Evolutionary conservation across 2,113 vertebrate species (phyloP).

Genomic region (Corythoichthys haematopterus): DNA sequence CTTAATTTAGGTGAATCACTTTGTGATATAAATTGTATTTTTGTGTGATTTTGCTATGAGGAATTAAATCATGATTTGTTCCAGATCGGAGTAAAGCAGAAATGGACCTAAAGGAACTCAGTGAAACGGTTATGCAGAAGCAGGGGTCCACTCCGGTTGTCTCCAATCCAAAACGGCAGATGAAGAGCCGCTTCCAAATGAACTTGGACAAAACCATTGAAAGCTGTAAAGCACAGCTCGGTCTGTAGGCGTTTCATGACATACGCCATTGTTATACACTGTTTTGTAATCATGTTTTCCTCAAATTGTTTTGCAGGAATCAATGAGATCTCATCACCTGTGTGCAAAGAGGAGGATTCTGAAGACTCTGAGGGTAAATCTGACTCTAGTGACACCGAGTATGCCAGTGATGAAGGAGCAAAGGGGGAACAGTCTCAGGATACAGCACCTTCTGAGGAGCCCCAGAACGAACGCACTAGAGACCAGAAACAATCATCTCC

Average conservation of each 20-base stretch:
- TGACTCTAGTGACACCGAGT: slow-evolving; percentile 91
- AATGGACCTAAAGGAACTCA: slow-evolving; percentile 95
- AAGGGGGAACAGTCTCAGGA: slow-evolving; percentile 81
- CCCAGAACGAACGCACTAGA: slow-evolving; percentile 71
- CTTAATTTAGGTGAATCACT: slow-evolving; percentile 86
- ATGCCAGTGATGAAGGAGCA: slow-evolving; percentile 84
- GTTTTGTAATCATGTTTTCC: neutral
- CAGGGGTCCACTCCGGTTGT: slow-evolving; percentile 76
- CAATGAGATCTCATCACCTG: slow-evolving; percentile 93
- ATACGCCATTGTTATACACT: neutral
- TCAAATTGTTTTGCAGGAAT: slow-evolving; percentile 77
- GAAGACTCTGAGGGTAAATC: slow-evolving; percentile 93
- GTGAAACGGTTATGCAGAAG: slow-evolving; percentile 91
- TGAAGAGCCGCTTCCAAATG: slow-evolving; percentile 91
- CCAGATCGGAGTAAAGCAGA: slow-evolving; percentile 95
- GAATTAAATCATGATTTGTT: neutral
- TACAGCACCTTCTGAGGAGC: slow-evolving; percentile 60
- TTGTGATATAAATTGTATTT: neutral
- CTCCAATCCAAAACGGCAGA: slow-evolving; percentile 88
- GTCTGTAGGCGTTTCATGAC: slow-evolving; percentile 61
- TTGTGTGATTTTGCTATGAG: neutral
- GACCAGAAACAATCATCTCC: slow-evolving; percentile 67
- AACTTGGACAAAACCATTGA: slow-evolving; percentile 99
- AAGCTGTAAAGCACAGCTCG: slow-evolving; percentile 94
- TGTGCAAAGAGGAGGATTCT: slow-evolving; percentile 88